These are phyloP conservation scores for Brachyopa scutellaris DNA, from an alignment of 2,888 invertebrate species.

Conservation along the genomic window DNA sequence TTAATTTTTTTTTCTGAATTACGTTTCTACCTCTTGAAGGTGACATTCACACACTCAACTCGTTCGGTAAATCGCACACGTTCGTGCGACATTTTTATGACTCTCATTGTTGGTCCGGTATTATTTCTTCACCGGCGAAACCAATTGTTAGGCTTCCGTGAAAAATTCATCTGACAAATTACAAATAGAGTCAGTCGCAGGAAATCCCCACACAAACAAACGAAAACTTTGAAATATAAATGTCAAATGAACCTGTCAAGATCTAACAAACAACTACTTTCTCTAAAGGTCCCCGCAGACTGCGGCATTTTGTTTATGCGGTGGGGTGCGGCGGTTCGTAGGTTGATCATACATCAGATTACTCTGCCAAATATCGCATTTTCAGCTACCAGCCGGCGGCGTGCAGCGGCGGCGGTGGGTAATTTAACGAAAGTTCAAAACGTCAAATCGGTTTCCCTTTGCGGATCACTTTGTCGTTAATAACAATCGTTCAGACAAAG, in stretches of 20 bases:
- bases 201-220: slow-evolving; percentile 11
- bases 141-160: slow-evolving; percentile 32
- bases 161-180: slow-evolving; percentile 42
- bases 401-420: slow-evolving; percentile 7
- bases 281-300: slow-evolving; percentile 73
- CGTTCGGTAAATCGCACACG: too few species aligned
- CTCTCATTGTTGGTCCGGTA: neutral
- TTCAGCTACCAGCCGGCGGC: slow-evolving; percentile 31
- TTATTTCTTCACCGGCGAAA: neutral
- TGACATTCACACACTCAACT: too few species aligned
- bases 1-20: too few species aligned
- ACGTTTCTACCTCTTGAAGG: too few species aligned
- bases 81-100: neutral
- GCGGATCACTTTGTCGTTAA: slow-evolving; percentile 34
- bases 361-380: slow-evolving; percentile 13
- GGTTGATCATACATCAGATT: neutral
- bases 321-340: too few species aligned
- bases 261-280: slow-evolving; percentile 78
- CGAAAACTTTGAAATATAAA: slow-evolving; percentile 34
- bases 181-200: neutral
- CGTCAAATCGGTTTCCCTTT: slow-evolving; percentile 35
- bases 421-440: slow-evolving; percentile 48
- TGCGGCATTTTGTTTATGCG: too few species aligned
- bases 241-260: slow-evolving; percentile 72
- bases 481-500: slow-evolving; percentile 27